A percentile compares a stretch with the other conserved stretches of the same genome.
Conservation (phyloP, 1,140 invertebrate genomes). For the Leucophenga varia region DNA sequence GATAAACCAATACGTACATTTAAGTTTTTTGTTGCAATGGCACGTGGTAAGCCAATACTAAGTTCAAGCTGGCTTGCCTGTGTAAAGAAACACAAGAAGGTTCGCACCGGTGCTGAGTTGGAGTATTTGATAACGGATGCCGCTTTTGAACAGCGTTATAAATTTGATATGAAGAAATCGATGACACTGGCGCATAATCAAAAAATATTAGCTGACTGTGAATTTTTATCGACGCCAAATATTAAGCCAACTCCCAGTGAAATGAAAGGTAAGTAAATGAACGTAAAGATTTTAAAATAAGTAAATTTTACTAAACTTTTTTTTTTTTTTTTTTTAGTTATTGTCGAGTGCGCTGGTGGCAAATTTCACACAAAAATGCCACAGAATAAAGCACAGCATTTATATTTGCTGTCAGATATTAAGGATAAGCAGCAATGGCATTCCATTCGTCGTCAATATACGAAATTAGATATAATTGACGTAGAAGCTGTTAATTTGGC, state of each 20-base stretch:
- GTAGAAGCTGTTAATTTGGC: conserved; percentile 13
- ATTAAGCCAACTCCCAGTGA: conserved; percentile 9
- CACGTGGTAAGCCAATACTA: conserved; percentile 16
- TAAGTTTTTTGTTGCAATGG: conserved; percentile 19
- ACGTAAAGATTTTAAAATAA: not conserved
- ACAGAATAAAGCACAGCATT: conserved; percentile 1
- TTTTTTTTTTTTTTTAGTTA: conserved; percentile 6
- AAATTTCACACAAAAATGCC: not conserved
- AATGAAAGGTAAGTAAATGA: conserved; percentile 10
- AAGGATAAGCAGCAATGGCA: conserved; percentile 16
- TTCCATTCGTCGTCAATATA: conserved; percentile 7
- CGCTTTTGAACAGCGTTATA: conserved; percentile 13
- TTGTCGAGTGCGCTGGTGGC: conserved; percentile 12
- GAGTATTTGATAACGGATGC: conserved; percentile 8
- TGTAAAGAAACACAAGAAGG: conserved; percentile 7
- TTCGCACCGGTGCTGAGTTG: not conserved
- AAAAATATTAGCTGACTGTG: conserved; percentile 11
- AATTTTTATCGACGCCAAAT: conserved; percentile 11
- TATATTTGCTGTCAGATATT: conserved; percentile 7
- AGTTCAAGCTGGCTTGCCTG: conserved; percentile 8
- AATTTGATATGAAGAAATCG: conserved; percentile 10
- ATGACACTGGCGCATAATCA: conserved; percentile 2
- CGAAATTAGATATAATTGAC: conserved; percentile 7
- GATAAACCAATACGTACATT: conserved; percentile 16
- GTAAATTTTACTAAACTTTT: not conserved